Conservation (phyloP, 2,797 vertebrate species). For the Poecile montanus region DNA sequence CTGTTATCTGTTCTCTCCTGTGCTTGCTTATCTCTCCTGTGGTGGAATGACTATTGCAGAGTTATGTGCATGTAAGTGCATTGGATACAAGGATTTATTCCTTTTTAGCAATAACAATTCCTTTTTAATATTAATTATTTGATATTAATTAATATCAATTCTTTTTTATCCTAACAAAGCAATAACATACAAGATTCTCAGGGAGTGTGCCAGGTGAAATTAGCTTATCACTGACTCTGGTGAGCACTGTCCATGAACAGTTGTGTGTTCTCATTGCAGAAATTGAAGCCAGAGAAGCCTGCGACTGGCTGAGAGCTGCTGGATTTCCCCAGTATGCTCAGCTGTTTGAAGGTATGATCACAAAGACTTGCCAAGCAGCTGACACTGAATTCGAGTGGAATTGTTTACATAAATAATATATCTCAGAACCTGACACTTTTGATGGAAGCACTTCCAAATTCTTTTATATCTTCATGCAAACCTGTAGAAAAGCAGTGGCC, state of each 20-base stretch:
- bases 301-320: slow-evolving; percentile 87
- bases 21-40: neutral
- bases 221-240: neutral
- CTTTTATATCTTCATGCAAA: neutral
- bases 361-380: neutral
- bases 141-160: no score
- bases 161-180: neutral
- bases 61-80: accelerated
- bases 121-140: no score
- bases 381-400: neutral
- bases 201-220: neutral
- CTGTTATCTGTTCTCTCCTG: accelerated
- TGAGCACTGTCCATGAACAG: neutral
- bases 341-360: slow-evolving; percentile 84
- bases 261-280: slow-evolving; percentile 77
- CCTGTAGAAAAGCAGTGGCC: neutral
- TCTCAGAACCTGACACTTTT: neutral
- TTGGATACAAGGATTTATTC: neutral
- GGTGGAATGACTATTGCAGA: neutral
- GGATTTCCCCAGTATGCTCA: slow-evolving; percentile 91
- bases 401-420: neutral
- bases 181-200: neutral
- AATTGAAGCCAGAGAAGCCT: slow-evolving; percentile 89
- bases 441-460: neutral
- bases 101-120: neutral